phyloP scores from a whole-genome alignment of 2,888 invertebrate genomes.

The Halictus ligatus region DNA sequence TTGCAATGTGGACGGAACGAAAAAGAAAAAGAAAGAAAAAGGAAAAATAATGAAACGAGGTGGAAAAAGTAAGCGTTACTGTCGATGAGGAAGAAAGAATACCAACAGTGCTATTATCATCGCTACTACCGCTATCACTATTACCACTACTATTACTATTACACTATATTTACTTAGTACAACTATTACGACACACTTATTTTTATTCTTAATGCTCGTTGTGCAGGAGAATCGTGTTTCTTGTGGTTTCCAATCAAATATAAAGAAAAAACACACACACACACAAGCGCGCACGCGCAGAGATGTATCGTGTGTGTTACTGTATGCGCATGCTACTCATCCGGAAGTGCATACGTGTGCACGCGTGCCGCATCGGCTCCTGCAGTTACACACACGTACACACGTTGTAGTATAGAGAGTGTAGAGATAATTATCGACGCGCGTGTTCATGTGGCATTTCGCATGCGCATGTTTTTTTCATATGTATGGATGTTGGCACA shows the following conservation, averaged over 20 bases:
- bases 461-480: conserved; percentile 58
- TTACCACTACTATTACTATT: conserved; percentile 64
- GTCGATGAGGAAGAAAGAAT: conserved; percentile 40
- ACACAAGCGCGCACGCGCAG: neutral
- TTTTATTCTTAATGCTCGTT: conserved; percentile 63
- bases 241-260: conserved; percentile 69
- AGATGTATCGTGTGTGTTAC: conserved; percentile 19
- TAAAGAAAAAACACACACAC: conserved; percentile 18
- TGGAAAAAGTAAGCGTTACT: conserved; percentile 32
- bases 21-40: neutral
- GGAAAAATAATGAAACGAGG: neutral
- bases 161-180: conserved; percentile 68
- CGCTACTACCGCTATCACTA: conserved; percentile 66
- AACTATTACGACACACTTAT: conserved; percentile 68
- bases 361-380: conserved; percentile 48
- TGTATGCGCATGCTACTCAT: conserved; percentile 57
- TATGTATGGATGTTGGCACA: conserved; percentile 44
- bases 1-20: neutral
- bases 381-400: conserved; percentile 39
- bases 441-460: conserved; percentile 64
- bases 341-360: conserved; percentile 49
- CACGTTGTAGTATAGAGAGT: conserved; percentile 39
- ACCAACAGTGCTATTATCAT: conserved; percentile 61
- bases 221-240: conserved; percentile 47
- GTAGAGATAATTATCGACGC: conserved; percentile 60